These are phyloP conservation scores for Papilio polyxenes DNA, from an alignment of 1,140 invertebrate species.

Conservation along the genomic window DNA sequence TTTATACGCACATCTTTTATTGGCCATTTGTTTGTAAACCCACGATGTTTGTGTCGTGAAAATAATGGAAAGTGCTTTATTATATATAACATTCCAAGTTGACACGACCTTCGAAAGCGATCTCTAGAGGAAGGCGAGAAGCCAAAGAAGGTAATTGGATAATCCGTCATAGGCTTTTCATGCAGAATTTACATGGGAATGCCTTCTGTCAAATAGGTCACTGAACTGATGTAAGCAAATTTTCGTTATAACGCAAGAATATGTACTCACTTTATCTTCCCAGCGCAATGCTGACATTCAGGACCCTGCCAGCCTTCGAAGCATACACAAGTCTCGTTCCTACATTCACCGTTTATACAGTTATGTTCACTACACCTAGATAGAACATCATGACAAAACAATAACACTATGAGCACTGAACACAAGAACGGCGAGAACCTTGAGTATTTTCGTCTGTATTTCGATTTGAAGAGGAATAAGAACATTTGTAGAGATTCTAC, in stretches of 20 bases:
- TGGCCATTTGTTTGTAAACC: conserved; percentile 26
- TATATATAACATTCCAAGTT: conserved; percentile 42
- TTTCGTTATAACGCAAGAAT: conserved; percentile 42
- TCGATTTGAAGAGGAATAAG: conserved; percentile 91
- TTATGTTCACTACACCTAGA: conserved; percentile 80
- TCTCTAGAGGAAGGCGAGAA: conserved; percentile 65
- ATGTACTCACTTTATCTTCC: conserved; percentile 91
- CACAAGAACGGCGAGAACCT: conserved; percentile 79
- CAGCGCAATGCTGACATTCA: conserved; percentile 93
- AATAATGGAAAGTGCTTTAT: background rate
- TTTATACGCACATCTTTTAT: background rate
- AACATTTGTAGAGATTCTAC: conserved; percentile 90
- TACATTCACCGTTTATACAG: conserved; percentile 82
- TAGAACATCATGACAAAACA: conserved; percentile 78
- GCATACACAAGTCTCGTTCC: conserved; percentile 93
- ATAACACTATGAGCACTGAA: conserved; percentile 80
- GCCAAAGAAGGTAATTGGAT: conserved; percentile 78
- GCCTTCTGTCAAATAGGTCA: conserved; percentile 74
- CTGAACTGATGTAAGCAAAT: conserved; percentile 55
- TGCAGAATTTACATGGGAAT: conserved; percentile 61
- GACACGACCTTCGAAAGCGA: conserved; percentile 57
- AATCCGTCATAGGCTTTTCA: conserved; percentile 71
- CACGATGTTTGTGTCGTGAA: conserved; percentile 6
- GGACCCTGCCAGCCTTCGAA: conserved; percentile 94
- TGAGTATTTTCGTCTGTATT: conserved; percentile 87